A percentile compares a stretch with the other conserved stretches of the same genome.
Conservation (phyloP, 2,888 invertebrate genomes). For the Mechanitis messenoides region DNA sequence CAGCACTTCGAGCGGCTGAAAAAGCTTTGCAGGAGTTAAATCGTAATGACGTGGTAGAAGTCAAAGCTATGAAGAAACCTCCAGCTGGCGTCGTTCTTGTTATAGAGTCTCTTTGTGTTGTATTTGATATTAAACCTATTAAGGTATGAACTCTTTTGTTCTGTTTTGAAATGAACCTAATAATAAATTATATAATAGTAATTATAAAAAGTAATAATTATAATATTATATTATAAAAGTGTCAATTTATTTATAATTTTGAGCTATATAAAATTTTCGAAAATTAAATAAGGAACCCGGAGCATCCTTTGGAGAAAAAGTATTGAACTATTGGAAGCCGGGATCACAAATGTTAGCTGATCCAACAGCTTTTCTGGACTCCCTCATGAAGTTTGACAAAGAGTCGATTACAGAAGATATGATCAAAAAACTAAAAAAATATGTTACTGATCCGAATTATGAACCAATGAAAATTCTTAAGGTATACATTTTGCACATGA, state of each 20-base stretch:
- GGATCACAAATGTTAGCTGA: slow-evolving; percentile 89
- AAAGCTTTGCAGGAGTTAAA: slow-evolving; percentile 92
- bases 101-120: slow-evolving; percentile 90
- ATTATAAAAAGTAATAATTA: too few relatives aligned
- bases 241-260: not conserved
- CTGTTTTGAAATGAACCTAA: too few relatives aligned
- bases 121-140: slow-evolving; percentile 85
- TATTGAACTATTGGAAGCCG: slow-evolving; percentile 93
- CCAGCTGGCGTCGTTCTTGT: slow-evolving; percentile 88
- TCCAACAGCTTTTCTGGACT: slow-evolving; percentile 87
- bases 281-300: slow-evolving; percentile 70
- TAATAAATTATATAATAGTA: too few relatives aligned
- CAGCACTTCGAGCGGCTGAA: slow-evolving; percentile 90
- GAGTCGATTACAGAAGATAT: slow-evolving; percentile 87
- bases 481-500: slow-evolving; percentile 42
- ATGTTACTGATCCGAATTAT: slow-evolving; percentile 86
- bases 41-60: slow-evolving; percentile 91
- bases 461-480: slow-evolving; percentile 86
- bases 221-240: too few relatives aligned
- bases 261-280: too few relatives aligned
- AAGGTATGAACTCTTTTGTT: slow-evolving; percentile 63
- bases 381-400: slow-evolving; percentile 91
- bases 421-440: slow-evolving; percentile 87
- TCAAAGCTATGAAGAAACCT: slow-evolving; percentile 95
- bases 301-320: slow-evolving; percentile 84